phyloP scores from a whole-genome alignment of 2,113 vertebrate species.

The Oncorhynchus kisutch region DNA sequence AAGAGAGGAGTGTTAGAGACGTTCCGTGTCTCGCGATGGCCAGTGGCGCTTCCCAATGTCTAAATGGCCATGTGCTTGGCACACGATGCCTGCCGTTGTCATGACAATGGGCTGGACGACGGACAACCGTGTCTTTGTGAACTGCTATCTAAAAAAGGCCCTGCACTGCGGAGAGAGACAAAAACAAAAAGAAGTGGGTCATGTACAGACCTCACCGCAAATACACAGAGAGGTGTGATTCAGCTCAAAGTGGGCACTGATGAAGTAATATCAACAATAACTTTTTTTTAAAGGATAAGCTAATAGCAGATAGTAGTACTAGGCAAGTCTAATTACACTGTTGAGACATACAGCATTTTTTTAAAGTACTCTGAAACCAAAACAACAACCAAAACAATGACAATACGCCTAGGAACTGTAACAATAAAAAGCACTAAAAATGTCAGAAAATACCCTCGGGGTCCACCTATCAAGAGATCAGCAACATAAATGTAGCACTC shows the following conservation, averaged over 20 bases:
- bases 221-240: slow-evolving; percentile 32
- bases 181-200: slow-evolving; percentile 37
- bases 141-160: slow-evolving; percentile 6
- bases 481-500: background rate
- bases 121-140: background rate
- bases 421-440: background rate
- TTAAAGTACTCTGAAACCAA: background rate
- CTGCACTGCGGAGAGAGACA: slow-evolving; percentile 18
- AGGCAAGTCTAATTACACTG: background rate
- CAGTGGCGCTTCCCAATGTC: slow-evolving; percentile 1
- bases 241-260: background rate
- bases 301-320: background rate
- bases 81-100: slow-evolving; percentile 35
- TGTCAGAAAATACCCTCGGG: background rate
- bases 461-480: background rate
- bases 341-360: too few species aligned
- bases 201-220: slow-evolving; percentile 35
- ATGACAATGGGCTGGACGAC: slow-evolving; percentile 55
- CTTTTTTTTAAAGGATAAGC: background rate
- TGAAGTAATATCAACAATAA: background rate
- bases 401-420: background rate
- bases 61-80: slow-evolving; percentile 37
- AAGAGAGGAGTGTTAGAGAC: background rate
- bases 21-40: background rate
- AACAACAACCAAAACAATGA: background rate